Evolutionary conservation across 2,888 invertebrate species (phyloP).

Genomic region (Cantharis rufa): DNA sequence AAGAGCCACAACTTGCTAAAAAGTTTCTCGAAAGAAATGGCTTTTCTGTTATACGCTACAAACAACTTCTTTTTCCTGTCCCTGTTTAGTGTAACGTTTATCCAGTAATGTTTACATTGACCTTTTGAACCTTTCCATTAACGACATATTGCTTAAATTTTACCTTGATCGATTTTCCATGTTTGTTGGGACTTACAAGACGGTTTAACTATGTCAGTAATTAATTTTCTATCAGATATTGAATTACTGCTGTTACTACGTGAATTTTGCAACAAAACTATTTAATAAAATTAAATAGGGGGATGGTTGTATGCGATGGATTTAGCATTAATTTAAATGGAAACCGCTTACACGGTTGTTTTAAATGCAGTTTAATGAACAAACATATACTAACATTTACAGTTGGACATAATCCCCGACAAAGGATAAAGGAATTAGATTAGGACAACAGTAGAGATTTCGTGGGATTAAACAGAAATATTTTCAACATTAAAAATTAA

Average conservation of each 20-base stretch:
- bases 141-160: conserved; percentile 5
- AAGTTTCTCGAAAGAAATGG: neutral
- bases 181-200: neutral
- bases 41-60: conserved; percentile 1
- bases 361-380: neutral
- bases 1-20: conserved; percentile 5
- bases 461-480: neutral
- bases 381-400: neutral
- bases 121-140: conserved; percentile 8
- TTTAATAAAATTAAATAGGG: neutral
- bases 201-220: neutral
- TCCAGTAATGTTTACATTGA: conserved; percentile 11
- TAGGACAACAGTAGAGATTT: neutral
- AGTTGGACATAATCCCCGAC: neutral
- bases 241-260: neutral
- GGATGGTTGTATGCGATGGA: neutral
- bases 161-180: conserved; percentile 5
- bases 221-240: neutral
- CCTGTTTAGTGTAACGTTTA: neutral
- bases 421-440: neutral
- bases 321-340: neutral
- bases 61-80: conserved; percentile 3
- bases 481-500: neutral
- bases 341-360: neutral
- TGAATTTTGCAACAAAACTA: neutral